Evolutionary conservation across 1,140 invertebrate species (phyloP).

Genomic region (Dendroctonus valens): DNA sequence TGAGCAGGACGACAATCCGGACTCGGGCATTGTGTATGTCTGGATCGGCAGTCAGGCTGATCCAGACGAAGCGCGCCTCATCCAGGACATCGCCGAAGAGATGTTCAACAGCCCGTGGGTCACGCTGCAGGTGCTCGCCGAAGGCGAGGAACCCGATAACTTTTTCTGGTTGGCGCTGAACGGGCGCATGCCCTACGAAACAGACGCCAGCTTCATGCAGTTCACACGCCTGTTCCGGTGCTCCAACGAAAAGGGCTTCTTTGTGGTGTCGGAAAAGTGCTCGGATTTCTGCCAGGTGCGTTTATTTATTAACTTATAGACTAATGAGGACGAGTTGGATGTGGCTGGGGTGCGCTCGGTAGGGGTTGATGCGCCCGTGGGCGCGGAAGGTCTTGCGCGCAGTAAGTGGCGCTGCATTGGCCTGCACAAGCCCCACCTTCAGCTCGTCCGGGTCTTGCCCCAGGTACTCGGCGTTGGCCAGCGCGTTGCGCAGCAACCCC

Average conservation of each 20-base stretch:
- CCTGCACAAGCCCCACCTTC: constrained; percentile 38
- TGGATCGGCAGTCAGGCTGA: constrained; percentile 94
- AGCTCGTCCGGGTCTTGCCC: constrained; percentile 36
- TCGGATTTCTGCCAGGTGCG: constrained; percentile 97
- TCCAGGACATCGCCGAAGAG: constrained; percentile 91
- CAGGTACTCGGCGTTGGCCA: constrained; percentile 39
- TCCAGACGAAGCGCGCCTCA: constrained; percentile 82
- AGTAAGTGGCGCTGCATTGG: constrained; percentile 34
- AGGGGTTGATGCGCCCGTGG: constrained; percentile 42
- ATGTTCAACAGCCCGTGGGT: constrained; percentile 91
- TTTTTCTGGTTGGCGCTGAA: constrained; percentile 98
- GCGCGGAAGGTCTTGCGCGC: constrained; percentile 40
- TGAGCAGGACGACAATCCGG: constrained; percentile 83
- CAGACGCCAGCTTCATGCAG: constrained; percentile 90
- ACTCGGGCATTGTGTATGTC: constrained; percentile 93
- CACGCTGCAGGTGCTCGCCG: constrained; percentile 83
- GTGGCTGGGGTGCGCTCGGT: constrained; percentile 33
- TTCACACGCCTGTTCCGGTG: constrained; percentile 95
- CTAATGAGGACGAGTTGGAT: constrained; percentile 34
- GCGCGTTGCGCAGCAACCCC: constrained; percentile 39
- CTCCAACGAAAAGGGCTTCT: constrained; percentile 99
- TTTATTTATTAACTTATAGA: neutral
- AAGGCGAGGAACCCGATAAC: constrained; percentile 96
- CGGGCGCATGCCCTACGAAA: constrained; percentile 90
- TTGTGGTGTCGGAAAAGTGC: constrained; percentile 98